phyloP scores from a whole-genome alignment of 2,113 vertebrate species.

The Propithecus coquereli region DNA sequence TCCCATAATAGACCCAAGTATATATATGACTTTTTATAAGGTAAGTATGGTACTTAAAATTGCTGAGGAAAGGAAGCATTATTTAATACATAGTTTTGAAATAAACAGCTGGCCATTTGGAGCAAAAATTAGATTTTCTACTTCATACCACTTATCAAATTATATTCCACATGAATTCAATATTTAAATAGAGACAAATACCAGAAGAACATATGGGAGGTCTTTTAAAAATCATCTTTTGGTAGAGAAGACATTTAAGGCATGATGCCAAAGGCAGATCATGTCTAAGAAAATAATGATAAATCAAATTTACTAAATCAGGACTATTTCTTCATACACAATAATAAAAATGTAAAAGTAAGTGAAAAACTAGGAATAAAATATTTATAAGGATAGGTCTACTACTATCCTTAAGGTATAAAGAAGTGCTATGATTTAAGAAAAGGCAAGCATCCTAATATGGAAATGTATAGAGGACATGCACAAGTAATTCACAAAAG shows the following conservation, averaged over 20 bases:
- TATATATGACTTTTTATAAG: neutral
- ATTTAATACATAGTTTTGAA: slow-evolving; percentile 26
- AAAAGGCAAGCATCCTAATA: neutral
- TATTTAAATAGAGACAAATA: slow-evolving; percentile 29
- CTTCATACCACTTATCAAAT: neutral
- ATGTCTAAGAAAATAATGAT: neutral
- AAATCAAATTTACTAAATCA: slow-evolving; percentile 7
- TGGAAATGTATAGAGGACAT: neutral
- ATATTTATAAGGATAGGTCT: neutral
- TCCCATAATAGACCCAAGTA: neutral
- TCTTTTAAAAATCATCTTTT: neutral
- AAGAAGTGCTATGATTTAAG: neutral
- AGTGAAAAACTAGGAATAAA: neutral
- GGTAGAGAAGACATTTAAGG: neutral
- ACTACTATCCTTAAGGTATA: neutral
- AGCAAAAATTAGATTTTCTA: neutral
- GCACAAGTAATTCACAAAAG: neutral
- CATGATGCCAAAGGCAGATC: neutral
- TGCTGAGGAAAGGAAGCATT: neutral
- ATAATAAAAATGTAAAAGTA: neutral
- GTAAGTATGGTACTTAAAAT: slow-evolving; percentile 4
- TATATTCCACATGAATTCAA: neutral
- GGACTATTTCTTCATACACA: neutral
- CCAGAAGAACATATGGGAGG: neutral
- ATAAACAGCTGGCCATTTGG: neutral